phyloP scores from a whole-genome alignment of 2,888 invertebrate genomes.

The Hydrotaea diabolus region DNA sequence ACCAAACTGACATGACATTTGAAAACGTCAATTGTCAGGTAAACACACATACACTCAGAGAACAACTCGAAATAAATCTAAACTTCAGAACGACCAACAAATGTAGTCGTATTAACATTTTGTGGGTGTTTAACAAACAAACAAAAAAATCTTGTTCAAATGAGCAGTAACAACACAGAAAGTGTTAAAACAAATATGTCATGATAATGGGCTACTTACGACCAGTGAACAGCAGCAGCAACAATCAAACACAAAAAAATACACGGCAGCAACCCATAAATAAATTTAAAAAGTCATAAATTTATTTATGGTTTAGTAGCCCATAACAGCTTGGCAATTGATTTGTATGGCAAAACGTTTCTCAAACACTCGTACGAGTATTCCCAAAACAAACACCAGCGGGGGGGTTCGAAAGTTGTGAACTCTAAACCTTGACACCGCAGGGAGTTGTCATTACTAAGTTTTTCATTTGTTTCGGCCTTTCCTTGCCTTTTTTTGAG shows the following conservation, averaged over 20 bases:
- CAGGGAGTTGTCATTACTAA: slow-evolving; percentile 62
- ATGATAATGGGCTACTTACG: slow-evolving; percentile 23
- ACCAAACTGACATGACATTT: slow-evolving; percentile 40
- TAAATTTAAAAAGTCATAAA: too few species aligned
- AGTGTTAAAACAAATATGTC: slow-evolving; percentile 31
- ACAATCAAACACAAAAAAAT: neutral
- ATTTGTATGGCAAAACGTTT: neutral
- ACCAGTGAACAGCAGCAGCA: neutral
- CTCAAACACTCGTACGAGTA: neutral
- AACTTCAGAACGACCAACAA: neutral
- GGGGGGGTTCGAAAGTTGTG: slow-evolving; percentile 17
- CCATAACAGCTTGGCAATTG: neutral
- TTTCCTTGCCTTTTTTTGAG: neutral
- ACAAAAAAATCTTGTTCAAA: neutral
- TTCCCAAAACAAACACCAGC: neutral
- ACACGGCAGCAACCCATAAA: neutral
- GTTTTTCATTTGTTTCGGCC: slow-evolving; percentile 4
- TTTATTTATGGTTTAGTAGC: neutral
- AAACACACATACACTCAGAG: neutral
- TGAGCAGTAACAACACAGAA: slow-evolving; percentile 10
- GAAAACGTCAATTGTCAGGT: slow-evolving; percentile 44
- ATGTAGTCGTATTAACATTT: neutral
- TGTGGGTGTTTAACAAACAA: slow-evolving; percentile 19
- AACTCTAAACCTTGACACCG: slow-evolving; percentile 35
- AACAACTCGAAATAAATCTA: neutral